These are phyloP conservation scores for Trichoplusia ni DNA, from an alignment of 1,140 invertebrate species.

Conservation along the genomic window DNA sequence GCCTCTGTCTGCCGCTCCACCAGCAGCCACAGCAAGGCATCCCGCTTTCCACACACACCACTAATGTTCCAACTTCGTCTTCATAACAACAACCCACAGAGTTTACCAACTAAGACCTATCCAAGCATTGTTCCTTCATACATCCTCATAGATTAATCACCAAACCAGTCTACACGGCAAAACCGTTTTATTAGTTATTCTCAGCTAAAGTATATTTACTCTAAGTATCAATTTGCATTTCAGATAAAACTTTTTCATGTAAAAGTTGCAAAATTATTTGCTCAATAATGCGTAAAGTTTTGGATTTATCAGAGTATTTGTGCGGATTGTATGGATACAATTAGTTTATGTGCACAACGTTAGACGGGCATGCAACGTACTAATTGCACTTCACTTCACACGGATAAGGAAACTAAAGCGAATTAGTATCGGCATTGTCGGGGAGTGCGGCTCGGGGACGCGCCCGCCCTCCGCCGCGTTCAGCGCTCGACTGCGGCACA, in stretches of 20 bases:
- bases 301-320: background rate
- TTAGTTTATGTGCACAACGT: background rate
- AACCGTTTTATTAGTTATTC: background rate
- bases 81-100: slow-evolving; percentile 1
- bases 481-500: slow-evolving; percentile 65
- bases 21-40: slow-evolving; percentile 78
- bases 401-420: slow-evolving; percentile 37
- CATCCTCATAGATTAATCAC: background rate
- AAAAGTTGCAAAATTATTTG: slow-evolving; percentile 18
- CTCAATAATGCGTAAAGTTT: slow-evolving; percentile 12
- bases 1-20: slow-evolving; percentile 76
- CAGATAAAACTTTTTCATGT: slow-evolving; percentile 14
- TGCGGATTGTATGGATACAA: background rate
- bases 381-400: slow-evolving; percentile 45
- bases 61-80: background rate
- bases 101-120: background rate
- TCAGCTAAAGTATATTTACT: background rate
- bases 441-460: slow-evolving; percentile 35
- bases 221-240: background rate
- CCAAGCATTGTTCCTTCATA: slow-evolving; percentile 1
- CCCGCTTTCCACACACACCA: slow-evolving; percentile 16
- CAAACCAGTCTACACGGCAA: background rate
- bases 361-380: slow-evolving; percentile 7
- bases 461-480: slow-evolving; percentile 57
- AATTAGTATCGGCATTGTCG: slow-evolving; percentile 32